A percentile compares a stretch with the other conserved stretches of the same genome.
These are phyloP conservation scores for Hypena proboscidalis DNA, from an alignment of 2,888 invertebrate genomes.

Conservation along the genomic window DNA sequence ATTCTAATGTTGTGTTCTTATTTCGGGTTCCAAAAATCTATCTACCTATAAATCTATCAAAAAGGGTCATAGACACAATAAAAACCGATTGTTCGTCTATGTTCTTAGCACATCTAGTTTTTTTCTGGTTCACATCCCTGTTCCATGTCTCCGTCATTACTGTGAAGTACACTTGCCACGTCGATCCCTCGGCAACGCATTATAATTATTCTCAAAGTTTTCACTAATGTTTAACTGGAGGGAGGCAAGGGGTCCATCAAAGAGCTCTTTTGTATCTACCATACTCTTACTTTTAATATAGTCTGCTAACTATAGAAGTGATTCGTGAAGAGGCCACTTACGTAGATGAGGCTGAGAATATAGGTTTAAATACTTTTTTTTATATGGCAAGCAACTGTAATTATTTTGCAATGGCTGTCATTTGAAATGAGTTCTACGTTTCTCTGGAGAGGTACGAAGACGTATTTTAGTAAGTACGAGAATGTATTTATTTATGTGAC, in stretches of 20 bases:
- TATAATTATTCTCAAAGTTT: constrained; percentile 79
- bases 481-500: too few relatives aligned
- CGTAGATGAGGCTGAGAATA: background rate
- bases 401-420: too few relatives aligned
- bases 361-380: background rate
- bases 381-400: too few relatives aligned
- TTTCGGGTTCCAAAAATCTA: too few relatives aligned
- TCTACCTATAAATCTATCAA: too few relatives aligned
- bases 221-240: constrained; percentile 65
- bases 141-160: constrained; percentile 64
- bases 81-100: too few relatives aligned
- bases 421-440: too few relatives aligned
- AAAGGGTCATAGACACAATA: too few relatives aligned
- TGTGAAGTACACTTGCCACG: constrained; percentile 68
- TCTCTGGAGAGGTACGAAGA: too few relatives aligned
- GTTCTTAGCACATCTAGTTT: constrained; percentile 27
- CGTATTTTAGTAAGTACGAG: too few relatives aligned
- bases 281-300: constrained; percentile 26
- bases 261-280: constrained; percentile 55
- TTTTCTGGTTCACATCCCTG: constrained; percentile 16
- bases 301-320: constrained; percentile 39
- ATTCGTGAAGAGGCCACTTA: constrained; percentile 14
- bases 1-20: too few relatives aligned
- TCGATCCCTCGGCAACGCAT: constrained; percentile 63
- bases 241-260: constrained; percentile 58